Evolutionary conservation across 1,140 invertebrate species (phyloP).

Genomic region (Dreissena rostriformis): DNA sequence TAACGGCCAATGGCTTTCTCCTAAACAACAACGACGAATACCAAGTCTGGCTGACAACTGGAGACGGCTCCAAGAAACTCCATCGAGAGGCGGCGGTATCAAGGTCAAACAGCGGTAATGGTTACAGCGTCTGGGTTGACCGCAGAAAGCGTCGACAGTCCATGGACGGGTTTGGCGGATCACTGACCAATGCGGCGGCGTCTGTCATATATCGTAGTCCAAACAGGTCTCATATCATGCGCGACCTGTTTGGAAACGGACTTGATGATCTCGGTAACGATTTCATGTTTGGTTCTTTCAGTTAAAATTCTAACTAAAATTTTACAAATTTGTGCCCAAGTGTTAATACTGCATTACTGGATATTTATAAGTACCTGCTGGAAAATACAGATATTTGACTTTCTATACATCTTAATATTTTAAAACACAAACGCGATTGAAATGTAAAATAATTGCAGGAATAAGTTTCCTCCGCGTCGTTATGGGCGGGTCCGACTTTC

Average conservation of each 20-base stretch:
- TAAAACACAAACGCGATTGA: background rate
- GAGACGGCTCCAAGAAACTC: slow-evolving; percentile 51
- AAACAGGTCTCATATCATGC: slow-evolving; percentile 54
- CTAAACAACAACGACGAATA: slow-evolving; percentile 17
- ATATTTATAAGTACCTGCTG: background rate
- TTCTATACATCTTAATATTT: no score
- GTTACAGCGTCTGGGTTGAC: slow-evolving; percentile 47
- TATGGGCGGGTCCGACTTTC: slow-evolving; percentile 62
- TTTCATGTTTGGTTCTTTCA: background rate
- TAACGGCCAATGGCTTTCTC: background rate
- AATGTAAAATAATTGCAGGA: slow-evolving; percentile 22
- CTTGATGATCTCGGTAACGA: slow-evolving; percentile 23
- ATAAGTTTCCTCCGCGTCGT: slow-evolving; percentile 58
- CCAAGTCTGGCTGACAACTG: slow-evolving; percentile 54
- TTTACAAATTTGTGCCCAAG: no score
- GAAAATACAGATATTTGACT: background rate
- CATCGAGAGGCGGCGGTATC: slow-evolving; percentile 6
- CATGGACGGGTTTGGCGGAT: slow-evolving; percentile 61
- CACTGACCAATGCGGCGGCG: slow-evolving; percentile 61
- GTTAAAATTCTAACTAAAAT: no score
- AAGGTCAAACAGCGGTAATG: background rate
- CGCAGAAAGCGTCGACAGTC: slow-evolving; percentile 53
- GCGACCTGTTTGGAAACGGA: slow-evolving; percentile 54
- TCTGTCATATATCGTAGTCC: slow-evolving; percentile 61
- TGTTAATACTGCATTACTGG: background rate